Conservation (phyloP, 2,113 vertebrate genomes). For the Poeciliopsis occidentalis region DNA sequence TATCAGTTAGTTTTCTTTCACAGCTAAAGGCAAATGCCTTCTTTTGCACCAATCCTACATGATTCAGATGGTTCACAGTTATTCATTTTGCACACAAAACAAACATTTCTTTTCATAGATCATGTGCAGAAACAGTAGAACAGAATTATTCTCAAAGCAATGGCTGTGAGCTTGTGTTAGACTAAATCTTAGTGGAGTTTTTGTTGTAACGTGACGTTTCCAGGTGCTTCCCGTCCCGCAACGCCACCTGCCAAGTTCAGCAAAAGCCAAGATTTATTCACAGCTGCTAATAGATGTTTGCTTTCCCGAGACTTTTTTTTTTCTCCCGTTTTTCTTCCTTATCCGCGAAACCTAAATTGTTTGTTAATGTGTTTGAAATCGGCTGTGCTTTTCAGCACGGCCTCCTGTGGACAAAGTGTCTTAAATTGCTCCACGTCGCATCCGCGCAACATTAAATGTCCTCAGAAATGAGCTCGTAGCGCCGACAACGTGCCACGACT, state of each 20-base stretch:
- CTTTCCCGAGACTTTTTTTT: conserved; percentile 33
- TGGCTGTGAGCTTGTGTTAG: not conserved
- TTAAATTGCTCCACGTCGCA: conserved; percentile 39
- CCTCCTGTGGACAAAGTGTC: conserved; percentile 43
- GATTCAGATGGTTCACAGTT: not conserved
- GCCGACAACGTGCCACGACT: conserved; percentile 9
- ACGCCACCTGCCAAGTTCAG: conserved; percentile 16
- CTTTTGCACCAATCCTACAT: not conserved
- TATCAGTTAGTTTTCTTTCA: not conserved
- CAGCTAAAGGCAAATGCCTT: too few species aligned
- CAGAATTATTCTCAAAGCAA: not conserved
- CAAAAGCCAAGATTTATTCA: conserved; percentile 39
- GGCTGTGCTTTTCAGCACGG: conserved; percentile 22
- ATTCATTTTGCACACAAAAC: not conserved
- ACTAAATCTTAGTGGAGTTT: conserved; percentile 18
- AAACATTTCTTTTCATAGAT: not conserved
- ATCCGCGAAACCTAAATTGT: conserved; percentile 48
- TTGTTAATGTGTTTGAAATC: conserved; percentile 34
- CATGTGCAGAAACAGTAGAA: not conserved
- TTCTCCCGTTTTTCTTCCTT: not conserved
- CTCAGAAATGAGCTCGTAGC: conserved; percentile 25
- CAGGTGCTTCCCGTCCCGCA: conserved; percentile 15
- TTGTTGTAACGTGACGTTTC: conserved; percentile 11
- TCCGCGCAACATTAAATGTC: conserved; percentile 39
- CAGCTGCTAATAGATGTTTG: conserved; percentile 45